These are phyloP conservation scores for Nixonia krombeini DNA, from an alignment of 1,140 invertebrate species.

Conservation along the genomic window DNA sequence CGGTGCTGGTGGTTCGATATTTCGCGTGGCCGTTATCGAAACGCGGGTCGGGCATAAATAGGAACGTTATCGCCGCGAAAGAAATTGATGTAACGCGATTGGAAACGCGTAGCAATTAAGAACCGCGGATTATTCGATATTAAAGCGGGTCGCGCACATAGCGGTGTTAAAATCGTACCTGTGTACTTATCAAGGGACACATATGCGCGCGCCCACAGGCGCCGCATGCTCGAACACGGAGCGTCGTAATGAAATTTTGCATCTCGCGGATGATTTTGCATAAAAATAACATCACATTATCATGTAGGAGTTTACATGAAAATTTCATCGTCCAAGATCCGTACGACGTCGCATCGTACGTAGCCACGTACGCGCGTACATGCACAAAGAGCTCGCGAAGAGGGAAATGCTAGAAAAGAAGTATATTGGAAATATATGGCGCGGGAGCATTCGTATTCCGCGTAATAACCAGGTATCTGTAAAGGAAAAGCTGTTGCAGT, in stretches of 20 bases:
- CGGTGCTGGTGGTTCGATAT: too few species aligned
- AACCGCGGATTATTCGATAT: too few species aligned
- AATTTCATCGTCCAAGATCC: conserved; percentile 18
- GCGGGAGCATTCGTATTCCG: conserved; percentile 3
- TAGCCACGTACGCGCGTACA: conserved; percentile 9
- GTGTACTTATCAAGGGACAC: conserved; percentile 4
- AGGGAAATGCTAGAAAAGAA: conserved; percentile 5
- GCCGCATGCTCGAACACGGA: not conserved
- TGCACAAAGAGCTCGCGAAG: not conserved
- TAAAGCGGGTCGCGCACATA: not conserved
- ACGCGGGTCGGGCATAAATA: too few species aligned
- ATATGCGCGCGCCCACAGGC: not conserved
- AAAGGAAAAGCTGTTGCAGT: conserved; percentile 10
- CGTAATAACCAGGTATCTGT: not conserved
- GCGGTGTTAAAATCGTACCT: not conserved
- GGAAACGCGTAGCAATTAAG: too few species aligned
- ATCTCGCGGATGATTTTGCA: conserved; percentile 20
- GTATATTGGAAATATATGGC: not conserved
- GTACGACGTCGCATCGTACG: not conserved
- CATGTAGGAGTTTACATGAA: conserved; percentile 25
- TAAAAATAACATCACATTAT: conserved; percentile 27
- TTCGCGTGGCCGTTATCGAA: too few species aligned
- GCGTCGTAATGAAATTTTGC: conserved; percentile 21
- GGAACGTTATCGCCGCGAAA: too few species aligned
- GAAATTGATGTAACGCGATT: too few species aligned